Evolutionary conservation across 2,797 vertebrate genomes (phyloP).

Genomic region (Myotis findleyi): DNA sequence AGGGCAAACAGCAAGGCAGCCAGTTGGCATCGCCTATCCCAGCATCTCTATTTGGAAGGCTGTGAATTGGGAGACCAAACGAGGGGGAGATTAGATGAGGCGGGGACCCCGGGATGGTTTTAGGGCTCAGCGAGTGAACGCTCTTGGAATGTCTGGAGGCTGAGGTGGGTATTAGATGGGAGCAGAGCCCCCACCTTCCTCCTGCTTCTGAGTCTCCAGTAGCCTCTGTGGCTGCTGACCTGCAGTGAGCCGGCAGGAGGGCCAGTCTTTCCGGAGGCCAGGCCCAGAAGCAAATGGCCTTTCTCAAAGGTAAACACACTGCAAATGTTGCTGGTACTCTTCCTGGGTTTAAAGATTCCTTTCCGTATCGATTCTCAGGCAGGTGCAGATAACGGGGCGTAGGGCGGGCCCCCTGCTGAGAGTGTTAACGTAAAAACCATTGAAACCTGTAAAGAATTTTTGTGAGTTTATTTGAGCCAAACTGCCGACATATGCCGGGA

Average conservation of each 20-base stretch:
- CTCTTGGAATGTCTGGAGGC: background rate
- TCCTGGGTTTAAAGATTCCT: background rate
- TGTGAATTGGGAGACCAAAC: background rate
- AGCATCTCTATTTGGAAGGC: background rate
- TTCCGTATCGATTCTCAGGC: background rate
- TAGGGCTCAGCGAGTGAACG: background rate
- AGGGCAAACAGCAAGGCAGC: background rate
- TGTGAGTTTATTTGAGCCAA: too few relatives aligned
- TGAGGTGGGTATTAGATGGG: background rate
- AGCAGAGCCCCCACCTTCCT: background rate
- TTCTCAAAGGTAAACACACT: background rate
- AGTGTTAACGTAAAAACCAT: too few relatives aligned
- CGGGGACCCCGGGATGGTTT: background rate
- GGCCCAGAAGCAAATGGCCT: background rate
- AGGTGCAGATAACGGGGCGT: background rate
- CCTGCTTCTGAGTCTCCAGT: background rate
- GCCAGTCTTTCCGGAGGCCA: background rate
- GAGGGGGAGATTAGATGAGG: background rate
- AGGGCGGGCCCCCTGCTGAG: background rate
- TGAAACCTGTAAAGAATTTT: too few relatives aligned
- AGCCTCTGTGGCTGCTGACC: rapidly evolving
- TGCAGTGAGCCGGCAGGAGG: background rate
- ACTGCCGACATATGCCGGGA: too few relatives aligned
- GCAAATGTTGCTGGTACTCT: background rate
- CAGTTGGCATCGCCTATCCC: rapidly evolving